Evolutionary conservation across 1,140 invertebrate genomes (phyloP).

Genomic region (Bombus waltoni): DNA sequence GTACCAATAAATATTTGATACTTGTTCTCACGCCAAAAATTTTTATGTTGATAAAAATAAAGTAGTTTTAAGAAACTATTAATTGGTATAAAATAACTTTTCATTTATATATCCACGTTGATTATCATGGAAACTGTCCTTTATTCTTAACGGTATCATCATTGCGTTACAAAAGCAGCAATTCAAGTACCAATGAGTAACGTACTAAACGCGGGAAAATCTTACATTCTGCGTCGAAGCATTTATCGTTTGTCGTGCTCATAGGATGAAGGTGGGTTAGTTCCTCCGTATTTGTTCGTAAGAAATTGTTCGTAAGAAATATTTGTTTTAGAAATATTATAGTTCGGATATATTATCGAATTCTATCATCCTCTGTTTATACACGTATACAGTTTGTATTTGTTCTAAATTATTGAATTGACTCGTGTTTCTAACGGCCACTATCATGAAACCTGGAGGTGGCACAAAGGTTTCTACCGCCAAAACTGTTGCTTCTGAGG

Average conservation of each 20-base stretch:
- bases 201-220: slow-evolving; percentile 17
- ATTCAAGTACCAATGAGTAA: background rate
- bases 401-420: background rate
- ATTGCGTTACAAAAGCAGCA: background rate
- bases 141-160: background rate
- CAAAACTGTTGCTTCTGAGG: slow-evolving; percentile 70
- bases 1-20: background rate
- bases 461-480: slow-evolving; percentile 69
- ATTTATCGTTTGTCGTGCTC: background rate
- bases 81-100: background rate
- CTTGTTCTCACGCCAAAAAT: background rate
- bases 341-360: background rate
- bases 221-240: background rate
- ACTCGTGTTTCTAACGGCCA: slow-evolving; percentile 27
- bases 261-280: background rate
- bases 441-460: slow-evolving; percentile 76
- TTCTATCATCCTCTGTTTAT: background rate
- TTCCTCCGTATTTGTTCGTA: background rate
- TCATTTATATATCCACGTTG: background rate
- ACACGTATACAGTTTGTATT: background rate
- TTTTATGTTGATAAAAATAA: background rate
- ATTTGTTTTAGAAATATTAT: background rate
- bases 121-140: slow-evolving; percentile 11
- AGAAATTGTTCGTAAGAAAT: background rate
- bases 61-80: background rate